phyloP scores from a whole-genome alignment of 2,797 vertebrate genomes.

The Lerista edwardsae region DNA sequence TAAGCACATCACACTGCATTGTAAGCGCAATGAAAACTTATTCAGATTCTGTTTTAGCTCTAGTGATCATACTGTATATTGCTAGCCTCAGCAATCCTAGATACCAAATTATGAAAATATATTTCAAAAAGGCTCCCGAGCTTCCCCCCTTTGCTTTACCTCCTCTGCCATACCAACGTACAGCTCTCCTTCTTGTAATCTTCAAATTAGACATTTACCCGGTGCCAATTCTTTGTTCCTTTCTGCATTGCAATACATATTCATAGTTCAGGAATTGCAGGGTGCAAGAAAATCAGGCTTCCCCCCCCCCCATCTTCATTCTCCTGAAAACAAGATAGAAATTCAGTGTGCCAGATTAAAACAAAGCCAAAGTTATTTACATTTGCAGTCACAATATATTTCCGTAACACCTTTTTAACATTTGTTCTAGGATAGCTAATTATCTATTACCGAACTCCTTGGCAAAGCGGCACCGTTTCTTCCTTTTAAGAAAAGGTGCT shows the following conservation, averaged over 20 bases:
- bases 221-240: conserved; percentile 34
- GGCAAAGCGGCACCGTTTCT: conserved; percentile 51
- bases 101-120: conserved; percentile 58
- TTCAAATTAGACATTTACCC: conserved; percentile 53
- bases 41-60: background rate
- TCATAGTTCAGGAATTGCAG: conserved; percentile 26
- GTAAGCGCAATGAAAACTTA: accelerated
- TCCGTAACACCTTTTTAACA: conserved; percentile 46
- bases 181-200: conserved; percentile 46
- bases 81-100: conserved; percentile 28
- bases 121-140: conserved; percentile 31
- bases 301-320: no score
- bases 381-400: conserved; percentile 36
- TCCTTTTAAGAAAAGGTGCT: conserved; percentile 51
- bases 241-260: conserved; percentile 25
- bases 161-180: conserved; percentile 19
- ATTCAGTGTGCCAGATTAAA: conserved; percentile 24
- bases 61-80: conserved; percentile 28
- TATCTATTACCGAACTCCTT: conserved; percentile 46
- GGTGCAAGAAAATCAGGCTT: background rate
- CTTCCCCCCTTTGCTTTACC: background rate
- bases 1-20: conserved; percentile 5
- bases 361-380: conserved; percentile 50
- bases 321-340: conserved; percentile 43
- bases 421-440: conserved; percentile 60